Conservation (phyloP, 2,113 vertebrate genomes). For the Pithys albifrons region DNA sequence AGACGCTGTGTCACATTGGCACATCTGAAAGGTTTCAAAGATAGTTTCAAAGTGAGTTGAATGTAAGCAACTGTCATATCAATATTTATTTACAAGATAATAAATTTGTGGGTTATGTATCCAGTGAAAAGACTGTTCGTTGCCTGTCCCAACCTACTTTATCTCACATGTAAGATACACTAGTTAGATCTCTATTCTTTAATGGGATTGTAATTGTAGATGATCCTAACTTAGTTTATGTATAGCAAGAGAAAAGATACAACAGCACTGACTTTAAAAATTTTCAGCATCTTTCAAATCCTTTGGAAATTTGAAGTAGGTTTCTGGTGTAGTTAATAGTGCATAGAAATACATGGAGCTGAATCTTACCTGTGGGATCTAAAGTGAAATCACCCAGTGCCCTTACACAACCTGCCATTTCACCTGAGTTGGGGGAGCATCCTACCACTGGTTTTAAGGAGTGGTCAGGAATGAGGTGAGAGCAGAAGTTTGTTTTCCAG, state of each 20-base stretch:
- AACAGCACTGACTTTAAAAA: not conserved
- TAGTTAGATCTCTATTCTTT: not conserved
- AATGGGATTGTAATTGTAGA: not conserved
- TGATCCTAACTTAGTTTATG: not conserved
- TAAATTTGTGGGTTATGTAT: not conserved
- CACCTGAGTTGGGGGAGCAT: not conserved
- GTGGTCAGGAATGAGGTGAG: not conserved
- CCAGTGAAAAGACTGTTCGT: not conserved
- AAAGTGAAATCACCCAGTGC: not conserved
- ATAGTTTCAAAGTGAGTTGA: not conserved
- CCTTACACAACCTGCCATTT: not conserved
- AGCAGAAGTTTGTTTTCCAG: not conserved
- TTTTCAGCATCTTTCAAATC: not conserved
- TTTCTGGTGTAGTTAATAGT: not conserved
- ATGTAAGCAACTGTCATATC: not conserved
- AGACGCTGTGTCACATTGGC: not conserved
- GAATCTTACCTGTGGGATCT: not conserved
- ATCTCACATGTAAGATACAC: not conserved
- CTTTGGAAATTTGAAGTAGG: not conserved
- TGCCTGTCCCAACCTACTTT: not conserved
- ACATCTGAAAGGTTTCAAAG: not conserved
- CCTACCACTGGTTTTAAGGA: not conserved
- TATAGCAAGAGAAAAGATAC: not conserved
- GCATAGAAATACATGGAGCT: not conserved
- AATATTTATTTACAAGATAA: not conserved